Percentiles rank a stretch among this genome's conserved stretches.
phyloP scores from a whole-genome alignment of 2,113 vertebrate species.

The Leiothrix lutea region DNA sequence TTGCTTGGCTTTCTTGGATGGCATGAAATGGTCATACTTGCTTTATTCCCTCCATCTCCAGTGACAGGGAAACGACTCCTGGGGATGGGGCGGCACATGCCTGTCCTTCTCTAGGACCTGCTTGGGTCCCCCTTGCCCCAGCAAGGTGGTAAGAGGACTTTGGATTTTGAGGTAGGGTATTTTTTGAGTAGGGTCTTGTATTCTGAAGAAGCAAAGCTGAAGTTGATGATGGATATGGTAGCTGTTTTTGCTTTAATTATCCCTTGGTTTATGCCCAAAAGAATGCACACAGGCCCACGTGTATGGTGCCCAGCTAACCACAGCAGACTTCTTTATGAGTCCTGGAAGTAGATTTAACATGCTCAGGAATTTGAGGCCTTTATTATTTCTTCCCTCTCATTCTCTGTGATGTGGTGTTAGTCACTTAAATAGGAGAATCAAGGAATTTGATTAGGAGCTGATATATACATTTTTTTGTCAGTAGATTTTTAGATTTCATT shows the following conservation, averaged over 20 bases:
- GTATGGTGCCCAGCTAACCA: too few relatives aligned
- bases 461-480: background rate
- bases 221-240: background rate
- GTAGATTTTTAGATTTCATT: background rate
- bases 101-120: background rate
- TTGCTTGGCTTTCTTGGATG: background rate
- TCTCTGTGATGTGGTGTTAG: background rate
- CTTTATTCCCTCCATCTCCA: background rate
- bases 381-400: background rate
- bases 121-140: background rate
- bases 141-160: background rate
- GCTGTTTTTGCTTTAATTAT: background rate
- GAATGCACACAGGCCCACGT: fast-evolving
- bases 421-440: background rate
- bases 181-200: background rate
- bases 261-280: background rate
- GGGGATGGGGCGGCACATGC: fast-evolving
- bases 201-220: background rate
- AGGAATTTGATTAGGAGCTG: background rate
- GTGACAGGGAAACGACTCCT: background rate
- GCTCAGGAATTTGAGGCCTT: background rate
- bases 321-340: background rate
- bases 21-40: fast-evolving
- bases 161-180: background rate
- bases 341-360: background rate